Conservation (phyloP, 2,797 vertebrate species). For the Cygnus olor region DNA sequence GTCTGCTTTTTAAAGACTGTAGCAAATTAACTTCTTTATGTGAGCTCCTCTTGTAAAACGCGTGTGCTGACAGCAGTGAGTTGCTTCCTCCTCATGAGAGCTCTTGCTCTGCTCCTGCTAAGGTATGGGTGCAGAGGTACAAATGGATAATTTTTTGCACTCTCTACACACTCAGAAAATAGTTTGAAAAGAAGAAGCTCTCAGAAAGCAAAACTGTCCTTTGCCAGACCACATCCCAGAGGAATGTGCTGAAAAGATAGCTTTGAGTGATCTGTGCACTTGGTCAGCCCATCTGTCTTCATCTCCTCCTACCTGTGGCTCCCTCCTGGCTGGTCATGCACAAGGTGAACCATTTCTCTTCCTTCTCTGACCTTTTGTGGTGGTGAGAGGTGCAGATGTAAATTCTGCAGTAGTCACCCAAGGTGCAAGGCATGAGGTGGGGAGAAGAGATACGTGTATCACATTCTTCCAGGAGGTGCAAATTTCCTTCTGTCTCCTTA, state of each 20-base stretch:
- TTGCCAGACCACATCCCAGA: not conserved
- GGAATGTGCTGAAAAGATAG: accelerated
- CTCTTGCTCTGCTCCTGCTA: not conserved
- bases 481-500: not conserved
- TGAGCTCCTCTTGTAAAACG: not conserved
- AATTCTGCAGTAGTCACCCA: not conserved
- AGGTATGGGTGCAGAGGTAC: not conserved
- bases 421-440: not conserved
- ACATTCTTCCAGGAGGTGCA: not conserved
- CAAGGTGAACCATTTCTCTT: not conserved
- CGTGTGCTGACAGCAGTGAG: not conserved
- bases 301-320: not conserved
- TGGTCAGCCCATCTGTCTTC: not conserved
- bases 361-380: not conserved
- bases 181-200: not conserved
- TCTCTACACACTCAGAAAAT: not conserved
- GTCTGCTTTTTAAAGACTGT: slow-evolving; percentile 39
- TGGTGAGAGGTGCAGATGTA: not conserved
- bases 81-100: not conserved
- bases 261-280: not conserved
- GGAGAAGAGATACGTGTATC: accelerated
- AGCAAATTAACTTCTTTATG: slow-evolving; percentile 56
- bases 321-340: not conserved
- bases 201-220: not conserved
- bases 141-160: not conserved